Evolutionary conservation across 2,797 vertebrate species (phyloP).

Genomic region (Pseudotriccus pelzelni): DNA sequence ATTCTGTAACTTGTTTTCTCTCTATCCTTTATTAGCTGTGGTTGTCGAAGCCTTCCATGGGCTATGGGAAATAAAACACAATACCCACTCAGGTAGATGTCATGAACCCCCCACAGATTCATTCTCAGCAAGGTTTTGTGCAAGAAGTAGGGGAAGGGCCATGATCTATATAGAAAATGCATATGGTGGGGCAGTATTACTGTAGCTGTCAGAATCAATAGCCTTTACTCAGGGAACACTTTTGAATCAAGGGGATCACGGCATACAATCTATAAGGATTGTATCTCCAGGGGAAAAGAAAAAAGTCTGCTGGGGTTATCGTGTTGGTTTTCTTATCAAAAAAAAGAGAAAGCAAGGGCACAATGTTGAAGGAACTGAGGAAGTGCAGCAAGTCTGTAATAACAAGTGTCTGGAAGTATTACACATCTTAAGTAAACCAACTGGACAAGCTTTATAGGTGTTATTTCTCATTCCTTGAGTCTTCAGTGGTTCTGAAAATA

Average conservation of each 20-base stretch:
- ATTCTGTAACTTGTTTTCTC: not conserved
- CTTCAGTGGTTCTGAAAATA: not conserved
- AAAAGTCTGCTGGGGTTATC: not conserved
- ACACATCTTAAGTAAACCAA: not conserved
- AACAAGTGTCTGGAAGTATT: not conserved
- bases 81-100: not conserved
- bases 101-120: not conserved
- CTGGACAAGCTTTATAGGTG: not conserved
- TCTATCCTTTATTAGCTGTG: not conserved
- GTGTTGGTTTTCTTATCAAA: not conserved
- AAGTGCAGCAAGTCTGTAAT: not conserved
- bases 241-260: not conserved
- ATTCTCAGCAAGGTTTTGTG: conserved; percentile 8
- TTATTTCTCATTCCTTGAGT: not conserved
- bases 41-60: not conserved
- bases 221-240: not conserved
- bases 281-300: not conserved
- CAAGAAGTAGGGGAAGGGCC: not conserved
- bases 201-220: not conserved
- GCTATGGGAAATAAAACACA: not conserved
- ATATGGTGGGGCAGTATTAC: not conserved
- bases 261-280: not conserved
- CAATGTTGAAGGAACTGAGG: not conserved
- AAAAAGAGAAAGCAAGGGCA: not conserved
- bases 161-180: not conserved